Evolutionary conservation across 2,797 vertebrate genomes (phyloP), one percentile per base, ranked within the genome.

Genomic region (Silurus aristotelis): DNA sequence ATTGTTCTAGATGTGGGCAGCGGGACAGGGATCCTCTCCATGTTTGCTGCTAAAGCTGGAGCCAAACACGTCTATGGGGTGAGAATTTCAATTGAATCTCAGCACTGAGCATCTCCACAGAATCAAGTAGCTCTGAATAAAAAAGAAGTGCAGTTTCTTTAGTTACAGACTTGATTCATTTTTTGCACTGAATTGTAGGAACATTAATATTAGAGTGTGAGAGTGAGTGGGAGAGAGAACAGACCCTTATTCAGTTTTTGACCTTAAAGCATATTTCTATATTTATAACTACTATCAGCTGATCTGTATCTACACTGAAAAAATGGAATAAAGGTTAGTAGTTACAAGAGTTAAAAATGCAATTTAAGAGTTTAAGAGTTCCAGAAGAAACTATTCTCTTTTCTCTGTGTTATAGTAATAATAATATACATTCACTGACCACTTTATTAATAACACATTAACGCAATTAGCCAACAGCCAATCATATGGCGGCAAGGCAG

Each of bases 31-130:
- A 99, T 99, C 92, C 96, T 99, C 38, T 97, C 97, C n/a, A 99
- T 99, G 98, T 99, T 99, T 84, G 98, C 98, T 31, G 98, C 98
- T 86, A 99, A 99, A 83, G 98, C 98, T 0, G 98, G 98, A 64
- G 98, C 98, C 92, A 98, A 96, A 91, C 97, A 99, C 61, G 98
- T 99, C 75, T 99, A 98, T 0, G 98, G 95, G 95, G 95, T 99
- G 94, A 94, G 95, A 84, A 87, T 38, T 73, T 56, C 68, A 63
- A 80, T 85, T n/a, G 56, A 78, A 27, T 43, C 17, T n/a, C 56
- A 22, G 27, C 6, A 43, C 12, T 38, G 22, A 60, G 10, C 27
- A 60, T 19, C 8, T 43, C 12, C 58, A 61, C 31, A 60, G 31
- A 61, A n/a, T 22, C 2, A 0, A 17, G n/a, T 58, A 58, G 55